Evolutionary conservation across 2,888 invertebrate genomes (phyloP), one percentile per base, ranked within the genome.

Genomic region (Syritta pipiens): DNA sequence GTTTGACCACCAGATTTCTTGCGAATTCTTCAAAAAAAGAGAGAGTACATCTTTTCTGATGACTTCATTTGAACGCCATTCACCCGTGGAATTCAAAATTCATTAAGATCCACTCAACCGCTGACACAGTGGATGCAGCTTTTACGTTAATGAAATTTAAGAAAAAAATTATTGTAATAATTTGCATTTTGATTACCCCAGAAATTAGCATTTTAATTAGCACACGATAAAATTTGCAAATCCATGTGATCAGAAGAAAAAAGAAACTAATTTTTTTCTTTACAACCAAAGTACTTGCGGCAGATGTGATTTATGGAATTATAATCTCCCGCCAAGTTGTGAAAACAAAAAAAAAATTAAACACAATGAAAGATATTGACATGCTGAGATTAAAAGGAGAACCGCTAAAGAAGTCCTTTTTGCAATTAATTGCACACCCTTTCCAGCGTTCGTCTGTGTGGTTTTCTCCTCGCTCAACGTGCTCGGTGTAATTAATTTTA

Each of bases 291-390:
- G 35, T 24, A n/a, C 10, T n/a, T 44, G 19, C 10, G 19, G 44
- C 51, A 30, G 32, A 59, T 59, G 53, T 71, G 74, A 51, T 74
- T 74, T 65, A 74, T 63, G 60, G 28, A 44, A 75, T 53, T 48
- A 60, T 53, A 59, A 44, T 67, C 46, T n/a, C 51, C 30, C 96
- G 90, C 97, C 97, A 86, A 98, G 92, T 90, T 98, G 95, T 97
- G 98, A 65, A 22, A 62, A 17, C n/a, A 44, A 32, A 59, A 59
- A 28, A n/a, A n/a, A n/a, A n/a, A n/a, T n/a, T n/a, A n/a, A n/a
- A n/a, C n/a, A n/a, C n/a, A n/a, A n/a, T n/a, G n/a, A n/a, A n/a
- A n/a, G 9, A 28, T 49, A 63, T 72, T 72, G 48, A 49, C 22
- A 49, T 42, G 6, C 6, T n/a, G 35, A 40, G 12, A 32, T 37